A percentile compares a stretch with the other conserved stretches of the same genome.
Conservation (phyloP, 2,113 vertebrate species). For the Microcebus ravelobensis region DNA sequence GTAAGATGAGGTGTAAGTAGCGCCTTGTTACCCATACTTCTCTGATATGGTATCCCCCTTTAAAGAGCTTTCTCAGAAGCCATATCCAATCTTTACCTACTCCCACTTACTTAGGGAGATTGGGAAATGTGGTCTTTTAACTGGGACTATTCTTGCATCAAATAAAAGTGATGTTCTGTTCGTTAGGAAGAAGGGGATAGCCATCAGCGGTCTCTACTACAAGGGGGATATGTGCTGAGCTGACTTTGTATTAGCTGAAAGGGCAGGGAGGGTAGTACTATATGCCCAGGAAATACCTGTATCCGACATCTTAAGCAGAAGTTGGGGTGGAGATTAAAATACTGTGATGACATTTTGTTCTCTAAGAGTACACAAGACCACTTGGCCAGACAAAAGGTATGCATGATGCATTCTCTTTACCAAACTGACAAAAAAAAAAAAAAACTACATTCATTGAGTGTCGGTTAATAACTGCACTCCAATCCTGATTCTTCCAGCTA, state of each 20-base stretch:
- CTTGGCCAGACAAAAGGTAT: neutral
- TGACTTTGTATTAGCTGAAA: neutral
- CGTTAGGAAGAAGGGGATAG: neutral
- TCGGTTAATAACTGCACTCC: neutral
- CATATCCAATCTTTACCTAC: neutral
- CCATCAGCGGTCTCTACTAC: neutral
- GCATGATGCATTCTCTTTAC: neutral
- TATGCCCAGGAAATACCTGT: neutral
- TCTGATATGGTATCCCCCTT: neutral
- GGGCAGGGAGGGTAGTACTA: neutral
- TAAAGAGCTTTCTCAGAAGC: neutral
- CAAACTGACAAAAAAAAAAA: neutral
- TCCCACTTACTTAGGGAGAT: neutral
- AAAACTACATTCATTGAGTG: neutral
- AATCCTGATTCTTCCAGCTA: neutral
- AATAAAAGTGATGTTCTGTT: slow-evolving; percentile 21
- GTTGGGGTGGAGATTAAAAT: neutral
- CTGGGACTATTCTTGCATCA: neutral
- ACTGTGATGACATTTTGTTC: neutral
- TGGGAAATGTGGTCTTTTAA: neutral
- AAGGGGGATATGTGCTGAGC: neutral
- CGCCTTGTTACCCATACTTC: neutral
- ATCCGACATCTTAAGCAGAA: neutral
- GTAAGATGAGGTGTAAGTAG: neutral
- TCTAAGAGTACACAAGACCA: neutral